Percentiles rank a stretch among this genome's conserved stretches.
Evolutionary conservation across 2,888 invertebrate species (phyloP).

Genomic region (Chironomus tentans): DNA sequence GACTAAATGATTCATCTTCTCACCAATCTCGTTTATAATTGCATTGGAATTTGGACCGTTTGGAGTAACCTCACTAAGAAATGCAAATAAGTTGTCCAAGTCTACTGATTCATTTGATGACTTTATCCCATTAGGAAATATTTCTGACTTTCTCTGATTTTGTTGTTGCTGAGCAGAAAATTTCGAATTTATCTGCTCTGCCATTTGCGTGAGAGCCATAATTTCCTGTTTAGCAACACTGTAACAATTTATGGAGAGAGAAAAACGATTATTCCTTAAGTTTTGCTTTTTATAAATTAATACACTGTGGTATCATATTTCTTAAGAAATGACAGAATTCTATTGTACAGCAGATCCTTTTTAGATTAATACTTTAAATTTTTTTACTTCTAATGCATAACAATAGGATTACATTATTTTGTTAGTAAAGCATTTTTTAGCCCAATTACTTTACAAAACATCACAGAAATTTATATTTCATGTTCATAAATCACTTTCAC

Average conservation of each 20-base stretch:
- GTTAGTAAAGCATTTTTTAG: too few relatives aligned
- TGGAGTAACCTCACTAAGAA: slow-evolving; percentile 68
- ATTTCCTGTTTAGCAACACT: slow-evolving; percentile 61
- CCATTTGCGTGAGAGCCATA: slow-evolving; percentile 60
- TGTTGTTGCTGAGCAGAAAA: slow-evolving; percentile 34
- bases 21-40: slow-evolving; percentile 72
- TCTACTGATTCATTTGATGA: slow-evolving; percentile 61
- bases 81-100: slow-evolving; percentile 82
- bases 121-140: slow-evolving; percentile 18
- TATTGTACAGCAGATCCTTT: too few relatives aligned
- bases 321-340: too few relatives aligned
- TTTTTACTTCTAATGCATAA: too few relatives aligned
- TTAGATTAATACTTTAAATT: too few relatives aligned
- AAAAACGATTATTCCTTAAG: slow-evolving; percentile 9
- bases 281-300: not conserved
- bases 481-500: too few relatives aligned
- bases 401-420: too few relatives aligned
- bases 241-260: slow-evolving; percentile 36
- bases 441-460: too few relatives aligned
- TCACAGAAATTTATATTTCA: too few relatives aligned
- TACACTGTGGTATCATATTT: not conserved
- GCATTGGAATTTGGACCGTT: slow-evolving; percentile 51
- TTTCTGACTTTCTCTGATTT: slow-evolving; percentile 22
- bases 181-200: slow-evolving; percentile 59
- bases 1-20: slow-evolving; percentile 73